A percentile compares a stretch with the other conserved stretches of the same genome.
Conservation (phyloP, 2,113 vertebrate species). For the Rhizomys pruinosus region DNA sequence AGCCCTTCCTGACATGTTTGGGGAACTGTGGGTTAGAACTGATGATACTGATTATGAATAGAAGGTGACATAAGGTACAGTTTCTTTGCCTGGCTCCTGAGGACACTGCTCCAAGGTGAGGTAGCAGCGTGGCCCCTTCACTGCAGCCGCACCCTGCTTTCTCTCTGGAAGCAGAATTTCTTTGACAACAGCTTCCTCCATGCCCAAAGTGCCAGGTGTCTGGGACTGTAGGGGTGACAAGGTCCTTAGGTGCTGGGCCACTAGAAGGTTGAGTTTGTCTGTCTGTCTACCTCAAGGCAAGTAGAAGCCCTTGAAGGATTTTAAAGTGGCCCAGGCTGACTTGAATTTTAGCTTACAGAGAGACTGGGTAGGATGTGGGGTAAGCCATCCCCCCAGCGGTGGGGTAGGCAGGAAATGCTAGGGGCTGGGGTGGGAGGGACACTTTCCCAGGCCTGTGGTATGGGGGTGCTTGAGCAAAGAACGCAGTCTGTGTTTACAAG, state of each 20-base stretch:
- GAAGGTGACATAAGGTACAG: neutral
- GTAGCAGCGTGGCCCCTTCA: neutral
- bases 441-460: too few species aligned
- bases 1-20: conserved; percentile 88
- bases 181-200: neutral
- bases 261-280: neutral
- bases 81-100: neutral
- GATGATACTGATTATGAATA: conserved; percentile 85
- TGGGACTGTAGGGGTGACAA: neutral
- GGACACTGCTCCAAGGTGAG: fast-evolving
- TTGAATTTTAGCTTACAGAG: neutral
- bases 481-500: neutral
- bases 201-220: neutral
- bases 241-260: neutral
- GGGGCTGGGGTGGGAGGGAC: neutral
- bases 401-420: neutral
- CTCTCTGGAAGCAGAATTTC: neutral
- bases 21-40: conserved; percentile 81
- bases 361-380: neutral
- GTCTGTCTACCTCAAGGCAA: neutral
- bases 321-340: neutral
- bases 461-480: neutral
- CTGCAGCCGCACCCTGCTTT: neutral
- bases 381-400: neutral
- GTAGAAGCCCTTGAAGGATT: neutral